Evolutionary conservation across 1,140 invertebrate genomes (phyloP).

Genomic region (Trachelipus rathkii): DNA sequence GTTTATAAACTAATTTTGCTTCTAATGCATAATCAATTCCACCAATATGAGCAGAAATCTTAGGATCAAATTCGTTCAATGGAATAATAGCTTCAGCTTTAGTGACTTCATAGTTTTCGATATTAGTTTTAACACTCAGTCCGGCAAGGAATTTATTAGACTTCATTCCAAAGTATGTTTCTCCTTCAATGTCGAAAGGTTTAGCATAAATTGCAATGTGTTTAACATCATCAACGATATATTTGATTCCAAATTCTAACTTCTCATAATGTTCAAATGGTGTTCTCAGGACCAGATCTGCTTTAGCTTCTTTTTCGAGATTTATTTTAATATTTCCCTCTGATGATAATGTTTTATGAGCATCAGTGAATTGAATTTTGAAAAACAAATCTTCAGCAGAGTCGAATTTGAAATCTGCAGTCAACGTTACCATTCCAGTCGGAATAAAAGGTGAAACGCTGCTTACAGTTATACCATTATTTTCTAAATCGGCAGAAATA

Average conservation of each 20-base stretch:
- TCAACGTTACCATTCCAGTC: neutral
- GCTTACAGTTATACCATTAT: neutral
- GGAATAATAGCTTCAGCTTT: slow-evolving; percentile 2
- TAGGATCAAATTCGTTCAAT: neutral
- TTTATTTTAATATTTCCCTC: neutral
- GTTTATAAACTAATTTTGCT: neutral
- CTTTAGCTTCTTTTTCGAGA: neutral
- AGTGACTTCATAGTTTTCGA: neutral
- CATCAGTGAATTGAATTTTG: neutral
- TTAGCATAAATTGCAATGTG: neutral
- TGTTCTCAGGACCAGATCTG: neutral
- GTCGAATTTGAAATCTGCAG: neutral
- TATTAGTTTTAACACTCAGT: neutral
- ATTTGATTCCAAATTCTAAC: neutral
- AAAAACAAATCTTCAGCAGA: neutral
- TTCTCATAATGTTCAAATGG: neutral
- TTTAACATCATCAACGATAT: neutral
- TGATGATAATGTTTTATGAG: neutral
- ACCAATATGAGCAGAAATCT: neutral
- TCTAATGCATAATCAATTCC: neutral
- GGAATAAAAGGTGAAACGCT: neutral
- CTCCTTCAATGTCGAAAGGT: neutral
- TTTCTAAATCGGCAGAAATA: too few relatives aligned
- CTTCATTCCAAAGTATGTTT: neutral
- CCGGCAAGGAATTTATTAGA: neutral